Percentiles rank a stretch among this genome's conserved stretches.
Evolutionary conservation across 2,888 invertebrate species (phyloP).

Genomic region (Bombyx huttoni): DNA sequence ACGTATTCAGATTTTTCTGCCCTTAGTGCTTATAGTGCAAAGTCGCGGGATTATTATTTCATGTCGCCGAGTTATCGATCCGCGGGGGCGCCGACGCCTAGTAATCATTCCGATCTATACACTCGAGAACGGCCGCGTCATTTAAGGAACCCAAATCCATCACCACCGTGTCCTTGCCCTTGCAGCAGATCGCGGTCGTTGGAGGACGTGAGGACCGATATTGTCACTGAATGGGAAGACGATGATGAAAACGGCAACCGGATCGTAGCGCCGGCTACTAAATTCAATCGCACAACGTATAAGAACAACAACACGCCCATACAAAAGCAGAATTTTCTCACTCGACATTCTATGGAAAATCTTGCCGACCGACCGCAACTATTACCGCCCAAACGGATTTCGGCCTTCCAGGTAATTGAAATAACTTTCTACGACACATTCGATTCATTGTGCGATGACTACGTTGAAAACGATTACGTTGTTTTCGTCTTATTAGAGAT

Average conservation of each 20-base stretch:
- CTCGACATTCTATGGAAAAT: constrained; percentile 82
- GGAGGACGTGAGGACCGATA: constrained; percentile 79
- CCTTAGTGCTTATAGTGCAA: constrained; percentile 63
- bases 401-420: constrained; percentile 69
- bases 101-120: constrained; percentile 43
- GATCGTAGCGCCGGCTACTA: constrained; percentile 62
- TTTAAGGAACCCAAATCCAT: constrained; percentile 47
- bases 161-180: constrained; percentile 65
- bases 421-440: constrained; percentile 45
- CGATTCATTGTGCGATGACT: constrained; percentile 30
- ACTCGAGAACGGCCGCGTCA: constrained; percentile 52
- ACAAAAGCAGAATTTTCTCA: constrained; percentile 61
- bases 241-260: constrained; percentile 76
- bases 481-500: constrained; percentile 19
- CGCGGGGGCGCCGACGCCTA: constrained; percentile 72
- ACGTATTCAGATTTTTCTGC: constrained; percentile 65
- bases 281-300: constrained; percentile 55
- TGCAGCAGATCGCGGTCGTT: constrained; percentile 79
- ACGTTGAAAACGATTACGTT: constrained; percentile 23
- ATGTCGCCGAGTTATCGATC: constrained; percentile 79
- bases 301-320: constrained; percentile 38
- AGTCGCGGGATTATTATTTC: constrained; percentile 73
- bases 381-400: constrained; percentile 64
- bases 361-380: constrained; percentile 71
- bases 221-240: constrained; percentile 76